Conservation (phyloP, 2,113 vertebrate species). For the Lepus europaeus region DNA sequence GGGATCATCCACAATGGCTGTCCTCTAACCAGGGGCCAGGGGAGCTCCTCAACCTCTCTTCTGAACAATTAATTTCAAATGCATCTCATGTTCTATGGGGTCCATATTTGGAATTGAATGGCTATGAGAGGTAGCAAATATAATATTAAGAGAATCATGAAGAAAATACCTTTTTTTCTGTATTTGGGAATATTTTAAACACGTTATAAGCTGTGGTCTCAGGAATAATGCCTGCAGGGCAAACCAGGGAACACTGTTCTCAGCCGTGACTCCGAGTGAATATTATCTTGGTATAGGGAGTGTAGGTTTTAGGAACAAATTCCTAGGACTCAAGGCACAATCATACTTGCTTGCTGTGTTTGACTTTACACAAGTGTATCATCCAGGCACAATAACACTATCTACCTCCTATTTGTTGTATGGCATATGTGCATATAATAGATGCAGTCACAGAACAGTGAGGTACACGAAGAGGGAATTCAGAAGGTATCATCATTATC, state of each 20-base stretch:
- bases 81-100: background rate
- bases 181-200: background rate
- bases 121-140: background rate
- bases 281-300: background rate
- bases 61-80: background rate
- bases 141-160: background rate
- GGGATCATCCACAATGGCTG: background rate
- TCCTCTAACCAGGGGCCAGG: background rate
- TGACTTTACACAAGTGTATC: background rate
- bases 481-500: background rate
- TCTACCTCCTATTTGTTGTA: conserved; percentile 9
- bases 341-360: background rate
- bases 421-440: background rate
- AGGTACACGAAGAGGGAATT: background rate
- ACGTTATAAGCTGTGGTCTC: conserved; percentile 7
- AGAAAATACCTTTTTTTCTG: background rate
- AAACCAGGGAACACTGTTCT: background rate
- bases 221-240: background rate
- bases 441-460: background rate
- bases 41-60: background rate
- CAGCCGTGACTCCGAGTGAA: background rate
- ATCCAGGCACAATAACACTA: background rate
- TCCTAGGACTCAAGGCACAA: background rate
- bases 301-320: background rate
- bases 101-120: background rate